Evolutionary conservation across 92 coral and sea anemone species (phyloP).

Genomic region (Palythoa heliodiscus): DNA sequence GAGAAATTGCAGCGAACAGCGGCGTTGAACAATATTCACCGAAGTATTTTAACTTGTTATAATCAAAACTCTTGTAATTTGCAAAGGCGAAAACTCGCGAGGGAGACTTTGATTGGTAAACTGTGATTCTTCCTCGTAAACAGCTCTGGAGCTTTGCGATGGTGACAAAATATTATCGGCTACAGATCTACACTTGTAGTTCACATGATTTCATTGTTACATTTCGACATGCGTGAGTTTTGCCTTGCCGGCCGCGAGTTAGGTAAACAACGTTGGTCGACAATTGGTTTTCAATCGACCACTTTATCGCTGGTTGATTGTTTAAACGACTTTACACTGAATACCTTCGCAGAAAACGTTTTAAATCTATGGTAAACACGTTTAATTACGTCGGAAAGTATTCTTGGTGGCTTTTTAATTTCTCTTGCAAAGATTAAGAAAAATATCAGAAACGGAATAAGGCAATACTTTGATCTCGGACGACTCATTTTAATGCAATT

Average conservation of each 20-base stretch:
- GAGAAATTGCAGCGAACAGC: not conserved
- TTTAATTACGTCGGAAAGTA: not conserved
- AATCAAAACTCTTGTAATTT: not conserved
- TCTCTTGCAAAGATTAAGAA: not conserved
- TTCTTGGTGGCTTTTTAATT: not conserved
- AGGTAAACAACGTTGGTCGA: constrained; percentile 14
- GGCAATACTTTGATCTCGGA: not conserved
- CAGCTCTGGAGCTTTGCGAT: not conserved
- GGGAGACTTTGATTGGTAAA: not conserved
- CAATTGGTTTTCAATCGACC: constrained; percentile 40
- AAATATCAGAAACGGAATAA: not conserved
- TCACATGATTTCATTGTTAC: not conserved
- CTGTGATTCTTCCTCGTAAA: not conserved
- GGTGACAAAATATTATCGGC: not conserved
- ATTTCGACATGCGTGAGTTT: constrained; percentile 14
- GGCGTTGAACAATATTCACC: not conserved
- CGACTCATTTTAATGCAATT: not conserved
- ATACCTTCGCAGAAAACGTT: not conserved
- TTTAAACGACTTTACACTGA: not conserved
- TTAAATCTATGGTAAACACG: constrained; percentile 3
- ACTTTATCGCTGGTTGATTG: constrained; percentile 33
- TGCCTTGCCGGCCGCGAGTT: not conserved
- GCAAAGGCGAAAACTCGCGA: not conserved
- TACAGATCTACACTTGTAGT: not conserved
- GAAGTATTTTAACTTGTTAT: not conserved